These are phyloP conservation scores for sheep (Ovis aries) DNA, from an alignment of 2,113 vertebrate species.

Conservation along the genomic window DNA sequence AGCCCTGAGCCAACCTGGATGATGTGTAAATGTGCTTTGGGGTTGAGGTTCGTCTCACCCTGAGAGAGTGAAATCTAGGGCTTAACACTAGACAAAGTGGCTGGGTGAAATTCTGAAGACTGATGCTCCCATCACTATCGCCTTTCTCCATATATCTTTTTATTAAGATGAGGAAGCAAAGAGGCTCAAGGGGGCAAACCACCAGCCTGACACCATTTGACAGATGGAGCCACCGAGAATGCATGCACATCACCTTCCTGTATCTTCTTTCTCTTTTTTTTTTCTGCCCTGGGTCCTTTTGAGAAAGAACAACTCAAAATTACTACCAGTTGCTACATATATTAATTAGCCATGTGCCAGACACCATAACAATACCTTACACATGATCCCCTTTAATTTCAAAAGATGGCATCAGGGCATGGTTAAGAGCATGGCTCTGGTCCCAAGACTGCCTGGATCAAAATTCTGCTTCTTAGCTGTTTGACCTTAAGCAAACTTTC, in stretches of 20 bases:
- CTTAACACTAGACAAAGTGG: background rate
- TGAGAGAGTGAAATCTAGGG: background rate
- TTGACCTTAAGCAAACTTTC: background rate
- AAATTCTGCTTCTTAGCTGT: background rate
- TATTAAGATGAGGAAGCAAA: background rate
- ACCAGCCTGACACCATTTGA: background rate
- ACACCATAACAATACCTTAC: background rate
- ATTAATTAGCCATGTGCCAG: background rate
- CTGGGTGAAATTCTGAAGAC: background rate
- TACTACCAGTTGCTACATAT: background rate
- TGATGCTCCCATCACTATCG: background rate
- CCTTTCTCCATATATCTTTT: background rate
- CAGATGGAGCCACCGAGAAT: background rate
- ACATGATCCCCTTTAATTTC: background rate
- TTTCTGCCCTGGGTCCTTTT: background rate
- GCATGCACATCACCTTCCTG: background rate
- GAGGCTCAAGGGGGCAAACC: background rate
- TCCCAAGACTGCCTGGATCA: background rate
- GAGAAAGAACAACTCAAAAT: background rate
- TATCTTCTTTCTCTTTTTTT: too few species aligned
- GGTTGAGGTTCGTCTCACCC: background rate
- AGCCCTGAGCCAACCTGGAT: background rate
- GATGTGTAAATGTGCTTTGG: background rate
- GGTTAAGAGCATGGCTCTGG: background rate
- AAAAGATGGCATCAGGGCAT: background rate